These are phyloP conservation scores for Erythrocercus mccallii DNA, from an alignment of 2,113 vertebrate genomes.

Conservation along the genomic window DNA sequence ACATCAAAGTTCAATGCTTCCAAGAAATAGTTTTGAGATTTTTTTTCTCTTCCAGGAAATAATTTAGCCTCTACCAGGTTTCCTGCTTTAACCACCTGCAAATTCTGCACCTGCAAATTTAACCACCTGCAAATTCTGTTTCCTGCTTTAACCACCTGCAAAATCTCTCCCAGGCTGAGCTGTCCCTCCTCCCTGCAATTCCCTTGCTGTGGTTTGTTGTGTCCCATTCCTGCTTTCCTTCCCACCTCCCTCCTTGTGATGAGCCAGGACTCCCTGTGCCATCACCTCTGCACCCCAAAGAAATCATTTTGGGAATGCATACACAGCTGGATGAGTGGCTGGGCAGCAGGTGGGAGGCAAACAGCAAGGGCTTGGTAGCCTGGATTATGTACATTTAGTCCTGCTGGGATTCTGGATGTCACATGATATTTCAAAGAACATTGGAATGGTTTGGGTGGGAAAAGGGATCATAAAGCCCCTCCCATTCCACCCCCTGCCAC, in stretches of 20 bases:
- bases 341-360: background rate
- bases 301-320: rapidly evolving
- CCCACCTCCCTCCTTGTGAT: background rate
- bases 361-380: rapidly evolving
- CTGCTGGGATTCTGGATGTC: background rate
- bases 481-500: background rate
- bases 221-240: background rate
- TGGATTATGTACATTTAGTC: rapidly evolving
- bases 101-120: background rate
- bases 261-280: background rate
- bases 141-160: background rate
- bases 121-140: background rate
- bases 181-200: background rate
- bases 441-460: background rate
- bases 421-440: background rate
- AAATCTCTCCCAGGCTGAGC: background rate
- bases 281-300: background rate
- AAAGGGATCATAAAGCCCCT: background rate
- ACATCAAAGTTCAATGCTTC: background rate
- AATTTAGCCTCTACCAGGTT: background rate
- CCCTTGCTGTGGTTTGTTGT: background rate
- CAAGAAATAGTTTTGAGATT: background rate
- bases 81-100: background rate
- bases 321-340: background rate
- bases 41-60: background rate